Evolutionary conservation across 2,797 vertebrate genomes (phyloP), one percentile per base, ranked within the genome.

Genomic region (Amazona finschi): DNA sequence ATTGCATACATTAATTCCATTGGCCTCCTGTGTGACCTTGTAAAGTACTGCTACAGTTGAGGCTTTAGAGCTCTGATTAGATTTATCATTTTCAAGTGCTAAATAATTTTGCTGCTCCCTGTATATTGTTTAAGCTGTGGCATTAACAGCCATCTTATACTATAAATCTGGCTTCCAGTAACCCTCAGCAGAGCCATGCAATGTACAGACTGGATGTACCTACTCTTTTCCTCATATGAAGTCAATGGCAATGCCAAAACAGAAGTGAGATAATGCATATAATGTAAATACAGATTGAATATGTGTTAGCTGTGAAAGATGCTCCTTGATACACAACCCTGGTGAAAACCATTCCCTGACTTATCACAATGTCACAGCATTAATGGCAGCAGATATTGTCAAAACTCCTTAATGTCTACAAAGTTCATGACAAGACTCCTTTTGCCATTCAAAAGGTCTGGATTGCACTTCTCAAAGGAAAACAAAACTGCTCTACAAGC

Each of bases 191-290:
- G 46, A 60, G n/a, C 16, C 20, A 17, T 6, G 9, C 8, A 6
- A 46, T 41, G 50, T 4, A n/a, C 7, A 18, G 60, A 9, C 33
- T 62, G 43, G 27, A 18, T 53, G 21, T n/a, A 6, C 24, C 21
- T 27, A 12, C 22, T 7, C 27, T 8, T 7, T 0, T 28, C 30
- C 30, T 57, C n/a, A 15, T 1, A 8, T 2, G 10, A 52, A 47
- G 43, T 27, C 69, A 27, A 6, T 1, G 1, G 19, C 47, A 21
- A 18, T 17, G 69, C 44, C 39, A 53, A 18, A 49, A 55, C 1
- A 60, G 38, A 69, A 50, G 65, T 4, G 12, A 71, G 46, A 58
- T n/a, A 60, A 53, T 0, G 12, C 22, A 14, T 13, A 15, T 22
- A n/a, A 24, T 8, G 13, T 5, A 55, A 58, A 58, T 4, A 50